Conservation (phyloP, 64 coral and sea anemone genomes). For the Platygyra sinensis region DNA sequence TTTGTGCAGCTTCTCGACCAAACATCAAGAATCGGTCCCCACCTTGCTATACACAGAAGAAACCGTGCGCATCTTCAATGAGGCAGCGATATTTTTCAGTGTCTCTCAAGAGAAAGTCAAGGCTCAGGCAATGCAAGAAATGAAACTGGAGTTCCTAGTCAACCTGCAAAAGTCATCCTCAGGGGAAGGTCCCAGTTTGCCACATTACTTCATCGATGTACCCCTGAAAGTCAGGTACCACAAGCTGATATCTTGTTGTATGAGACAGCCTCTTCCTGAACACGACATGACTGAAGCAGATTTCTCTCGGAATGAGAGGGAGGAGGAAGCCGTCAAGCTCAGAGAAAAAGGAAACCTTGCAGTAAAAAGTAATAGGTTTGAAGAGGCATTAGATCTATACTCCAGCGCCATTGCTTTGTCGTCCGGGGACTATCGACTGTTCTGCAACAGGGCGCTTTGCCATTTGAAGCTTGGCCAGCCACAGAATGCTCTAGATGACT, state of each 20-base stretch:
- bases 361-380: constrained; percentile 19
- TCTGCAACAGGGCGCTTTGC: constrained; percentile 46
- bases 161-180: constrained; percentile 24
- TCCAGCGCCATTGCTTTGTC: constrained; percentile 47
- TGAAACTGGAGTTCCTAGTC: constrained; percentile 58
- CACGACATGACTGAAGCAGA: neutral
- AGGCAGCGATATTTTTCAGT: constrained; percentile 67
- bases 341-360: constrained; percentile 66
- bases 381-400: constrained; percentile 42
- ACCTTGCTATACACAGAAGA: constrained; percentile 68
- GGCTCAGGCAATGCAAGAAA: constrained; percentile 54
- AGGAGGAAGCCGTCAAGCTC: constrained; percentile 12
- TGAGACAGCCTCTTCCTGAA: neutral
- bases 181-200: neutral
- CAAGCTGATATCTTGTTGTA: constrained; percentile 75
- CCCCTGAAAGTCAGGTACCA: constrained; percentile 54
- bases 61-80: constrained; percentile 55
- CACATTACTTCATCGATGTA: constrained; percentile 34
- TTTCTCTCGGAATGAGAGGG: no score
- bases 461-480: constrained; percentile 37
- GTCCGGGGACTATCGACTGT: constrained; percentile 43
- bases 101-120: constrained; percentile 71
- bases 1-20: neutral
- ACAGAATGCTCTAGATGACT: constrained; percentile 46
- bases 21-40: neutral